Evolutionary conservation across 2,888 invertebrate genomes (phyloP).

Genomic region (Mythimna albipuncta): DNA sequence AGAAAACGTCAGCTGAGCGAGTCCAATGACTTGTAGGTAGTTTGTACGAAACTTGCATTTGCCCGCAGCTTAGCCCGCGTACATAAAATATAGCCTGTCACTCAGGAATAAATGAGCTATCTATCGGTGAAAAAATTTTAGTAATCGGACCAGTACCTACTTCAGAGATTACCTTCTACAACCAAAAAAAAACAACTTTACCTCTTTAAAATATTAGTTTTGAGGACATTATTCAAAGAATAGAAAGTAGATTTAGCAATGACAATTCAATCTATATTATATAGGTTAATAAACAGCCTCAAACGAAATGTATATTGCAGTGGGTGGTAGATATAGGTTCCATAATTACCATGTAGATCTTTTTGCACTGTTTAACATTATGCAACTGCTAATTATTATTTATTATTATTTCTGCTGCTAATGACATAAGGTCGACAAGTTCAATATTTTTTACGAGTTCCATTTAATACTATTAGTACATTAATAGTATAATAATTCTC

Average conservation of each 20-base stretch:
- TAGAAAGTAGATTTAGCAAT: slow-evolving; percentile 1
- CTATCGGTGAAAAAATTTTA: too few species aligned
- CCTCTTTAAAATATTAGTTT: too few species aligned
- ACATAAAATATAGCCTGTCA: too few species aligned
- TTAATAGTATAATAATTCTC: not conserved
- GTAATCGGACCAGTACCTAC: too few species aligned
- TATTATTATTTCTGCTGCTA: too few species aligned
- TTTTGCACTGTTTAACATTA: not conserved
- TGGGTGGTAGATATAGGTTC: not conserved
- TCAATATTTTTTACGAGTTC: slow-evolving; percentile 16
- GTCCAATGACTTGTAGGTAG: too few species aligned
- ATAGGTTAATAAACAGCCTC: not conserved
- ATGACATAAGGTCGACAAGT: not conserved
- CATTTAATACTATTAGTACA: slow-evolving; percentile 10
- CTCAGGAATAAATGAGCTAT: too few species aligned
- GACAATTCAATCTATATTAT: slow-evolving; percentile 13
- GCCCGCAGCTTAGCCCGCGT: too few species aligned
- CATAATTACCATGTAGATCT: slow-evolving; percentile 3
- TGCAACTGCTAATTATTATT: slow-evolving; percentile 7
- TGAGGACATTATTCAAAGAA: not conserved
- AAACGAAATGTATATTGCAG: not conserved
- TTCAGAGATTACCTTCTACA: too few species aligned
- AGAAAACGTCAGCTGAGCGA: too few species aligned
- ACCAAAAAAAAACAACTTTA: too few species aligned
- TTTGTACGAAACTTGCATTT: too few species aligned